A percentile compares a stretch with the other conserved stretches of the same genome.
phyloP scores from a whole-genome alignment of 2,797 vertebrate species.

The Sebastes jordani region DNA sequence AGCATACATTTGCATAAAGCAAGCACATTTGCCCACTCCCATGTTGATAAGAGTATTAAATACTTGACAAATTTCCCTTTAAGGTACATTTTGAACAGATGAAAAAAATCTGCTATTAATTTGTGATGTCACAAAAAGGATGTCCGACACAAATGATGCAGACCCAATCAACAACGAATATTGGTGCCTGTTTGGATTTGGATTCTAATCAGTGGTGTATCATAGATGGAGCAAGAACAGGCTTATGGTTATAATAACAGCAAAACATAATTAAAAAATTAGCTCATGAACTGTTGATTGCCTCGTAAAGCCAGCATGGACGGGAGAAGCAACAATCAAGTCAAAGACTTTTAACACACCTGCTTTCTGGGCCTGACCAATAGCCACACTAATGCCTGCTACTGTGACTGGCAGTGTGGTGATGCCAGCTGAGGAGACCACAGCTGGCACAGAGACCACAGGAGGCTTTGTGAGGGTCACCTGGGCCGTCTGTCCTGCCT shows the following conservation, averaged over 20 bases:
- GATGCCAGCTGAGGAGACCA: conserved; percentile 90
- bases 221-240: not conserved
- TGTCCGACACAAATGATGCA: not conserved
- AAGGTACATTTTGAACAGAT: too few relatives aligned
- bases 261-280: not conserved
- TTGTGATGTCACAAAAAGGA: not conserved
- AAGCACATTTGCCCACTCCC: too few relatives aligned
- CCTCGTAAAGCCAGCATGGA: not conserved
- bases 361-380: conserved; percentile 88
- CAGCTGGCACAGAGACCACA: conserved; percentile 89
- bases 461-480: conserved; percentile 91
- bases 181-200: not conserved
- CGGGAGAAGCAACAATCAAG: not conserved
- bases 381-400: conserved; percentile 89
- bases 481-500: conserved; percentile 86
- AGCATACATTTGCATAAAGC: too few relatives aligned
- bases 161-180: not conserved
- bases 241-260: not conserved
- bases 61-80: too few relatives aligned
- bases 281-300: not conserved
- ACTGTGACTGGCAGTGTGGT: conserved; percentile 90
- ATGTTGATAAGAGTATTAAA: too few relatives aligned
- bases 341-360: conserved; percentile 53
- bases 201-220: not conserved
- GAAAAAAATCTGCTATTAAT: not conserved